Base-by-base conservation (phyloP, 2,113 vertebrate genomes). In the Columba livia region DNA sequence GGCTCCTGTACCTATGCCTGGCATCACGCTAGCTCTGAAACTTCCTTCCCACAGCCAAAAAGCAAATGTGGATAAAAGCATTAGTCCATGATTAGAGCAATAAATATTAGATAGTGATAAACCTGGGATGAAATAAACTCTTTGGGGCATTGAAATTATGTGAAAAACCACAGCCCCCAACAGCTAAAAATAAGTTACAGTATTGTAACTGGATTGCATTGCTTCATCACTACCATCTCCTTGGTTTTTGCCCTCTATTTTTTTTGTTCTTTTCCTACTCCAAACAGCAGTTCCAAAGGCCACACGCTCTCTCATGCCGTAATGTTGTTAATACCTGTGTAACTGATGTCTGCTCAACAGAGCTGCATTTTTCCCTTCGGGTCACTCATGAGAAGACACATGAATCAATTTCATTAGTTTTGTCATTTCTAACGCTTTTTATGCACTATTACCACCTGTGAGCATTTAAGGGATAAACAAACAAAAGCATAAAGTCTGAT, bases 291-390 rank as follows among this genome's bases (percentile, higher is more conserved):
- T 6, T 32, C 61, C 1, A 3, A 11, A 57, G 21, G 44, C 19
- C n/a, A 2, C 3, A 3, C 5, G 4, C 21, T 32, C 25, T 4
- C 4, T 0, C 0, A 1, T 3, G 13, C 16, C 2, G 10, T 3
- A 11, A 2, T 7, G 3, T 0, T 3, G 19, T 3, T 3, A 6
- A 16, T 2, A 1, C 32, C 19, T 1, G 8, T 1, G 12, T 7
- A 13, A 32, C 24, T 8, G 25, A 7, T 0, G 6, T 2, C 6
- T 0, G 18, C 32, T 2, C 2, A 26, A 16, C 23, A 8, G 3
- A 9, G 77, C 58, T 11, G 38, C 34, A 20, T 5, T 9, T 19
- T 14, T 4, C 7, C 7, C 36, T 32, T 12, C 2, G 15, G 2
- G 24, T 31, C 26, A 6, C 32, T 32, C 28, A 2, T 1, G 5